Conservation (phyloP, 2,113 vertebrate species). For the Mormyrus iriodes region DNA sequence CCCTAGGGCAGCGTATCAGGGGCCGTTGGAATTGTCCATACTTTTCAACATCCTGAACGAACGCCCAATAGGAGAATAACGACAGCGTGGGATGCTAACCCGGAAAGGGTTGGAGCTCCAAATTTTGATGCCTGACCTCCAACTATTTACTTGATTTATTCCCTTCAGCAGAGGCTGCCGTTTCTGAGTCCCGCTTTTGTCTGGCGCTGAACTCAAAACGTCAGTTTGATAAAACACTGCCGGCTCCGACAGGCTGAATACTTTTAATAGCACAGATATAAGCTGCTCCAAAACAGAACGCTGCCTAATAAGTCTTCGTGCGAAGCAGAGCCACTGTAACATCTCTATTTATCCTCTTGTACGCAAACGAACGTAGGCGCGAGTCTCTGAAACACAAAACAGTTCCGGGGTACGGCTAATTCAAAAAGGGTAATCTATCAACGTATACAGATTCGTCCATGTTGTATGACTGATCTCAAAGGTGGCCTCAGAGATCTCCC, state of each 20-base stretch:
- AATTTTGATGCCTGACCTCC: neutral
- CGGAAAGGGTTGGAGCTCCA: neutral
- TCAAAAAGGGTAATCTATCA: neutral
- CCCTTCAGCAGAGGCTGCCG: neutral
- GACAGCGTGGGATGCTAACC: neutral
- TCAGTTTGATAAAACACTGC: constrained; percentile 40
- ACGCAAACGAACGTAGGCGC: constrained; percentile 6
- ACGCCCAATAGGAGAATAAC: neutral
- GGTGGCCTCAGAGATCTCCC: neutral
- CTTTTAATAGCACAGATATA: constrained; percentile 5
- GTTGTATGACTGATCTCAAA: neutral
- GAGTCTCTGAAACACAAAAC: neutral
- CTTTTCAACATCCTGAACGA: neutral
- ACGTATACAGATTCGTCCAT: neutral
- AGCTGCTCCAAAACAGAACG: neutral
- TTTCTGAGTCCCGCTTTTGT: constrained; percentile 11
- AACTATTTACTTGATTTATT: neutral
- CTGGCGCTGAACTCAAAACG: constrained; percentile 34
- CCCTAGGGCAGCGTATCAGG: neutral
- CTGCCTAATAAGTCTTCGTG: neutral
- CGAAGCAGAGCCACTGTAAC: neutral
- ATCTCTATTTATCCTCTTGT: neutral
- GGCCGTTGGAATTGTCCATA: neutral
- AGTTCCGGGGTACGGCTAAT: neutral
- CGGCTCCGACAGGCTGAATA: constrained; percentile 11